A percentile compares a stretch with the other conserved stretches of the same genome.
These are phyloP conservation scores for Pyrrhosoma nymphula DNA, from an alignment of 2,888 invertebrate genomes.

Conservation along the genomic window DNA sequence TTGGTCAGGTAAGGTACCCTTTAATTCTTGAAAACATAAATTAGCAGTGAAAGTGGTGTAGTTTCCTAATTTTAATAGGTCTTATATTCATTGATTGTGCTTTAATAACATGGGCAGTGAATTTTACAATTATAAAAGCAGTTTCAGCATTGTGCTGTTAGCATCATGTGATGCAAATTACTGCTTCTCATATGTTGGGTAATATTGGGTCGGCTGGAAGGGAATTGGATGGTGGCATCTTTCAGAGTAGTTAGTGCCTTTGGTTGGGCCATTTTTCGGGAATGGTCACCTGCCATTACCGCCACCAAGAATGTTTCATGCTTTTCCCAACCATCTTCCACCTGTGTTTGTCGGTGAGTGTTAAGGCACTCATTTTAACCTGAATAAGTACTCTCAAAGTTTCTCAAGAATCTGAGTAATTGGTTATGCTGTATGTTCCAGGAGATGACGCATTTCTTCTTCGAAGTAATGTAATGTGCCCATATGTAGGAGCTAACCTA, in stretches of 20 bases:
- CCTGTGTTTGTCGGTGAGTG: not conserved
- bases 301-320: not conserved
- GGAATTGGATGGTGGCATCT: conserved; percentile 72
- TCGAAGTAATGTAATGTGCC: no score
- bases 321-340: not conserved
- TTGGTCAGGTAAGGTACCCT: no score
- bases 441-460: no score
- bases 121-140: conserved; percentile 72
- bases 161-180: conserved; percentile 72
- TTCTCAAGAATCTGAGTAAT: not conserved
- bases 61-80: no score
- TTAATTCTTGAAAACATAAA: no score
- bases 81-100: no score
- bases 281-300: not conserved
- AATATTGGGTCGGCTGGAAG: conserved; percentile 72
- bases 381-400: no score
- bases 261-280: not conserved
- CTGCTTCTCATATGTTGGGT: conserved; percentile 71
- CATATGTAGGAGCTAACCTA: no score
- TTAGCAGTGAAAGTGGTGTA: no score
- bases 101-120: conserved; percentile 69
- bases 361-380: not conserved
- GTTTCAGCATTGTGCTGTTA: conserved; percentile 71
- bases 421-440: not conserved
- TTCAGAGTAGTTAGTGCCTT: conserved; percentile 55